Conservation (phyloP, 1,140 invertebrate species). For the Drosophila baimaii region DNA sequence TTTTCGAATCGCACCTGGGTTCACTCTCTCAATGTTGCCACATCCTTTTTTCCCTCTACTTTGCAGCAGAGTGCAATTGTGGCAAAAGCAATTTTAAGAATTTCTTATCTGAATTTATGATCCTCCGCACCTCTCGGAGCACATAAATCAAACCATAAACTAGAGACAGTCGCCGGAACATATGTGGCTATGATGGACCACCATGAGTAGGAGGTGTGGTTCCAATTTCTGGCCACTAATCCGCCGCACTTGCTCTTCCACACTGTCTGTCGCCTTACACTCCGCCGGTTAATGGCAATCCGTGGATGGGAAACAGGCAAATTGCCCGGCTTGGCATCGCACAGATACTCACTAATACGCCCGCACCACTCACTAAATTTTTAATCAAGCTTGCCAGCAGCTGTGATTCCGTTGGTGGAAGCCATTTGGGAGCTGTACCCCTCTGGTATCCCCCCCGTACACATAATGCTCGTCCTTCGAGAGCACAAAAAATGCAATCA, state of each 20-base stretch:
- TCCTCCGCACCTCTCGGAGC: constrained; percentile 36
- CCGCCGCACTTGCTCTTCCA: constrained; percentile 2
- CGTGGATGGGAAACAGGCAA: constrained; percentile 34
- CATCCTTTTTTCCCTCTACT: constrained; percentile 10
- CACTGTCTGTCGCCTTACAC: background rate
- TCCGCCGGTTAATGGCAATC: constrained; percentile 10
- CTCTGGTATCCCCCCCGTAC: background rate
- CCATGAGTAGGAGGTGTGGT: constrained; percentile 16
- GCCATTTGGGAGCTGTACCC: constrained; percentile 42
- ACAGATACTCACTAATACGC: constrained; percentile 41
- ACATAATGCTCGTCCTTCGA: constrained; percentile 44
- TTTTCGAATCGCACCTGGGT: background rate
- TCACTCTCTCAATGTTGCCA: background rate
- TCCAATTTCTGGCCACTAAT: constrained; percentile 36
- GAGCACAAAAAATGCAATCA: constrained; percentile 78
- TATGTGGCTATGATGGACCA: constrained; percentile 42
- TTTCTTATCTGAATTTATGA: constrained; percentile 50
- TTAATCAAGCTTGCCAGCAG: constrained; percentile 76
- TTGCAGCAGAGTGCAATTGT: constrained; percentile 27
- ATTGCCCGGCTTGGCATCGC: constrained; percentile 54
- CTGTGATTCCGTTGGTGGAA: constrained; percentile 66
- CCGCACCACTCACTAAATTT: constrained; percentile 65
- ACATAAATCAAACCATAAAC: constrained; percentile 47
- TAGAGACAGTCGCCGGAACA: constrained; percentile 31
- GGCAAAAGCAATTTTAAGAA: constrained; percentile 40